Base-by-base conservation (phyloP, 2,888 invertebrate genomes). In the Leucophenga montana region DNA sequence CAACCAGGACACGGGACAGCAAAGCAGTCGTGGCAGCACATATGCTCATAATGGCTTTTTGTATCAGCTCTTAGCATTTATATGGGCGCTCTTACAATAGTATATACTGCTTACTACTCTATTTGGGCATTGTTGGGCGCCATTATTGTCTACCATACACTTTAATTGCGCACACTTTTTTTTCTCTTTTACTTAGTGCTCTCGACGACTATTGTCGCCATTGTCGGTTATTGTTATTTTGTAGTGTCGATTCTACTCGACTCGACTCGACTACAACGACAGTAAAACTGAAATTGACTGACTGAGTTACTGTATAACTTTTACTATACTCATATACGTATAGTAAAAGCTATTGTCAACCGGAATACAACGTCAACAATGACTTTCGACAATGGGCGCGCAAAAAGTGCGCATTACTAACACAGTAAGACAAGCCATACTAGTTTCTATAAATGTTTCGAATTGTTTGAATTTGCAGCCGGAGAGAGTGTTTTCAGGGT, bases 31-130 rank as follows among this genome's bases (percentile, higher is more conserved):
- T 66, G 50, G 50, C 77, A 66, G 68, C 78, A 84, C 84, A 81
- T 83, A 81, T 81, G 81, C 73, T 84, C 79, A 74, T 84, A 81
- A 81, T 84, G 83, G 77, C 72, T 72, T 77, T 82, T 84, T 78
- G 73, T 81, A 79, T 70, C 46, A 65, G 48, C 61, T 20, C 8
- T 53, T 50, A 53, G 62, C 18, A 62, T 48, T 57, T 50, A 16
- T 46, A 20, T 50, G 59, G 65, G 46, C 27, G 68, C 39, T 66
- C 65, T 69, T 33, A 65, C 59, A 57, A 61, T 64, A 33, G 8
- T 33, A 39, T 39, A 39, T 11, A 39, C 39, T 39, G 39, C 39
- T 39, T 39, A 39, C 39, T 39, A 39, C 39, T 39, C 39, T 50
- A 13, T 50, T 18, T 50, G 50, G 50, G 50, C 50, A 50, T 27